Evolutionary conservation across 2,113 vertebrate species (phyloP).

Genomic region (Neotoma lepida): DNA sequence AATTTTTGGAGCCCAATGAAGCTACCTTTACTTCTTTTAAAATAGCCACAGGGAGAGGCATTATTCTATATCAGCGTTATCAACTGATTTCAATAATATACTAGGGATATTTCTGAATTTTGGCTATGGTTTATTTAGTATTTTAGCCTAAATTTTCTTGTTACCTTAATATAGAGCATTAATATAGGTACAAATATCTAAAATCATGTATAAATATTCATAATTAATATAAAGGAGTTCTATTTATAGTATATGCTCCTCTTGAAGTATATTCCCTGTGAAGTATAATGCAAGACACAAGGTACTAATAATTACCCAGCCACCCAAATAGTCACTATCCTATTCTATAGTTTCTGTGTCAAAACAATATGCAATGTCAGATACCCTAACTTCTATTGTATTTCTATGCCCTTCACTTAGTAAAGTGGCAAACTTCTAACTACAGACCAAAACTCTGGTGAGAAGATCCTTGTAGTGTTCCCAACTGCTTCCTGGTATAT

Average conservation of each 20-base stretch:
- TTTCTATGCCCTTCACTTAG: conserved; percentile 70
- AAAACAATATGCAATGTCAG: conserved; percentile 68
- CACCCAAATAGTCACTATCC: conserved; percentile 48
- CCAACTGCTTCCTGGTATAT: background rate
- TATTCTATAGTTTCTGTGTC: conserved; percentile 71
- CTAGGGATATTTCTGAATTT: background rate
- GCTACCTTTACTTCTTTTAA: background rate
- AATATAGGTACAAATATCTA: conserved; percentile 63
- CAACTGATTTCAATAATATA: background rate
- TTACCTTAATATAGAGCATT: conserved; percentile 67
- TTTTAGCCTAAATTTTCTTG: conserved; percentile 58
- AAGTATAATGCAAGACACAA: conserved; percentile 74
- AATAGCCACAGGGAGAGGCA: background rate
- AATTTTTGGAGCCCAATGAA: background rate
- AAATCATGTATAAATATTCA: conserved; percentile 74
- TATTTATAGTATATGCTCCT: conserved; percentile 65
- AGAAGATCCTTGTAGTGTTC: background rate
- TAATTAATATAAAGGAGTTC: conserved; percentile 55
- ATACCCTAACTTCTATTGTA: conserved; percentile 70
- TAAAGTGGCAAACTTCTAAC: conserved; percentile 72
- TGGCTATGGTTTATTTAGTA: conserved; percentile 49
- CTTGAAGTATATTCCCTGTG: conserved; percentile 54
- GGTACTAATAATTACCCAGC: conserved; percentile 76
- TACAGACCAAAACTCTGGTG: conserved; percentile 43
- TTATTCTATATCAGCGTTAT: background rate